These are phyloP conservation scores for Lycia hirtaria DNA, from an alignment of 2,888 invertebrate genomes.

Conservation along the genomic window DNA sequence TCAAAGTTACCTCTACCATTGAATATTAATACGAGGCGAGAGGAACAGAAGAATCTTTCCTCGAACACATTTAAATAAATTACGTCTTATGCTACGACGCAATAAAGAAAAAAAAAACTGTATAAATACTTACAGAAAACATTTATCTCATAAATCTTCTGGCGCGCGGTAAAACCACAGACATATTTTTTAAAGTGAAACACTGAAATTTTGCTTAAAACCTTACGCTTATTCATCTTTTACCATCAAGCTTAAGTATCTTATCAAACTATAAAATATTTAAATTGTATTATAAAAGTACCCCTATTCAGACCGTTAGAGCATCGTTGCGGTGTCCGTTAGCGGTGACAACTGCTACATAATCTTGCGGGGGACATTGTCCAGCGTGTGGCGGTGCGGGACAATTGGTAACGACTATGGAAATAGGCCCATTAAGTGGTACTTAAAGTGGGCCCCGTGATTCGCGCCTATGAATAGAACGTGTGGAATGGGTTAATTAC, in stretches of 20 bases:
- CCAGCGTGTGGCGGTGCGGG: background rate
- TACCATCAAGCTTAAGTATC: background rate
- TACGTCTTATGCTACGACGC: too few relatives aligned
- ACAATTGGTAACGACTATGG: slow-evolving; percentile 16
- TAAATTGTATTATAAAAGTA: background rate
- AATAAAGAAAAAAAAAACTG: too few relatives aligned
- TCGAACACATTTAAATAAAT: too few relatives aligned
- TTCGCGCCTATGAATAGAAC: slow-evolving; percentile 19
- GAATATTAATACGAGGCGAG: too few relatives aligned
- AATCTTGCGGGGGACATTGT: slow-evolving; percentile 2
- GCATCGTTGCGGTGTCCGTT: slow-evolving; percentile 13
- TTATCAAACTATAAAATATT: background rate
- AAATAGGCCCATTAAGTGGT: slow-evolving; percentile 21
- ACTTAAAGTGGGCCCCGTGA: slow-evolving; percentile 16
- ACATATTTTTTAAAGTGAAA: too few relatives aligned
- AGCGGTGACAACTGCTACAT: background rate
- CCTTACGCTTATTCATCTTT: too few relatives aligned
- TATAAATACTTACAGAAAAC: too few relatives aligned
- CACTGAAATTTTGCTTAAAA: too few relatives aligned
- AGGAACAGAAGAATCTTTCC: too few relatives aligned
- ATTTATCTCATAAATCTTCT: too few relatives aligned
- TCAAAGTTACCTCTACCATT: too few relatives aligned
- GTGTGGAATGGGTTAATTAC: slow-evolving; percentile 3
- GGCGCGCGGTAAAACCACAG: too few relatives aligned
- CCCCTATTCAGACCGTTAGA: background rate